Base-by-base conservation (phyloP, 2,888 invertebrate species). In the Cerastis leucographa region DNA sequence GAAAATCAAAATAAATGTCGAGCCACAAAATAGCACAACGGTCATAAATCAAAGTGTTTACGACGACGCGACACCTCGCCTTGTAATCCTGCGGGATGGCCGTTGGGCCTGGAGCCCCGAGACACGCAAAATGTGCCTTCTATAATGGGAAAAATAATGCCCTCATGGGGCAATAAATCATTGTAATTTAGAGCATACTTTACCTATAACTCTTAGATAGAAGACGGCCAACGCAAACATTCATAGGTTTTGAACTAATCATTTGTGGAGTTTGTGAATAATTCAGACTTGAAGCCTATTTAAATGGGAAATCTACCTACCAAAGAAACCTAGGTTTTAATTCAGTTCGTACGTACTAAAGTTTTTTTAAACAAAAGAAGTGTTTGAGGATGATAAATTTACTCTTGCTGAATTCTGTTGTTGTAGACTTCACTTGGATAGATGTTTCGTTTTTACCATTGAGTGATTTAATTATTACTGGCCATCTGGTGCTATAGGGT, bases 41-140 rank as follows among this genome's bases (percentile, higher is more conserved):
- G 81, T 89, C 83, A 91, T 94, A 94, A 93, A 94, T 94, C 93
- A 92, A 85, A 87, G 71, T 87, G 89, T 94, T 95, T 94, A 95
- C 91, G 93, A 92, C 87, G 83, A 87, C 81, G 84, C 79, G 84
- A 86, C 83, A 85, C 78, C 69, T 85, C 85, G 85, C 84, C 88
- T 78, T 71, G 77, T 75, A 87, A 86, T 91, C 90, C 89, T 87
- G 76, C 80, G 86, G 87, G 89, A 91, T 89, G 84, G 80, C 67
- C 67, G 40, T 81, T 59, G 80, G 82, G 80, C 79, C 56, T n/a
- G 64, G 9, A 64, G 62, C 46, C 68, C 61, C 66, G 64, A 74
- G 78, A 84, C 84, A 76, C 75, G 87, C 87, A 78, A 88, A 89
- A 88, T 90, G 85, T 85, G 77, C 78, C 79, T 80, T 72, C 83